Base-by-base conservation (phyloP, 1,140 invertebrate species). In the Drosophila truncata region DNA sequence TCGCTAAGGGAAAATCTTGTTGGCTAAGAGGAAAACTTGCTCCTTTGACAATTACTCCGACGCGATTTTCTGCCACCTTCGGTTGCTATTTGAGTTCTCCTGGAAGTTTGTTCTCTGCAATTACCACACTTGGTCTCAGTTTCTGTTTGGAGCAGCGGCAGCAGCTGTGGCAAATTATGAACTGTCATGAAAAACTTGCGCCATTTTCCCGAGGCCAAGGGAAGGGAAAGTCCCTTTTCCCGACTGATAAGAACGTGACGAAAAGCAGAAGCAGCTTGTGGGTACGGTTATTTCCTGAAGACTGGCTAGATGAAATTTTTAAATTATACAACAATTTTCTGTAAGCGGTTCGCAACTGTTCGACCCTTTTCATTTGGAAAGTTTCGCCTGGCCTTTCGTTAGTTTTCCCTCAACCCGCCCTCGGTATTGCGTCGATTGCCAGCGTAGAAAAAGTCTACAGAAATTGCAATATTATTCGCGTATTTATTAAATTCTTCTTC, bases 181-280 rank as follows among this genome's bases (percentile, higher is more conserved):
- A 81, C 59, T 73, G 72, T 39, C 54, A 61, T 67, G 55, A 64
- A 85, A 77, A 84, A 64, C 64, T 82, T 78, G 52, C 16, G 29
- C 31, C 52, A 64, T 87, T 87, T 79, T 37, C 27, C 27, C 39
- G 16, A 42, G 11, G 18, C 16, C 18, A 18, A 16, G 9, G 20
- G 31, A 18, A 16, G 9, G 20, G 31, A 25, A 31, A 41, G 23
- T 37, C 20, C 33, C 3, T 18, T 37, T 41, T 8, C 11, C 41
- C 11, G 13, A 59, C 52, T 39, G 69, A 72, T 72, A 71, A 59
- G 69, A n/a, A 72, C 42, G 66, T 71, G 69, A 41, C 42, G 35
- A 71, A 49, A 59, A 41, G n/a, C 13, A 54, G 29, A n/a, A 20
- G 29, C 63, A 35, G 47, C 29, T 42, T 20, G 25, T 14, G 20